Evolutionary conservation across 2,888 invertebrate genomes (phyloP), one percentile per base, ranked within the genome.

Genomic region (Tiliacea aurago): DNA sequence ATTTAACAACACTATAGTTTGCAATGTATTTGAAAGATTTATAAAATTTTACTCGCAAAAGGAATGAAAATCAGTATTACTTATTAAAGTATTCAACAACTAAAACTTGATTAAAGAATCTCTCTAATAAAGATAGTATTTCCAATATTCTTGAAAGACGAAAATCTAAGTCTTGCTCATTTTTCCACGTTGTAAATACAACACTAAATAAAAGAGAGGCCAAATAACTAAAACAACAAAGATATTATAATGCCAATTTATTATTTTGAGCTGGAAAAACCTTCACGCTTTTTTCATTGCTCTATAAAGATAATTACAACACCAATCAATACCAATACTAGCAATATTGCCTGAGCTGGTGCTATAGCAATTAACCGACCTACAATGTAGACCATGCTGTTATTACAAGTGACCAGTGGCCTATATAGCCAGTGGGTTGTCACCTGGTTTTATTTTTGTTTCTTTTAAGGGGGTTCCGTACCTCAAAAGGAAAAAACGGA

Each of bases 311-410:
- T 72, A 84, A 84, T 83, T 83, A 73, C 55, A 41, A 45, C 6
- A 13, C 70, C 78, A 76, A 83, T 83, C 77, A 84, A 77, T 83
- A 79, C 59, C 53, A 71, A 62, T 73, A 70, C 77, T 72, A 76
- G 73, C 59, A 58, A 64, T 73, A 72, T 76, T 72, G 74, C 28
- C 67, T 49, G 70, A 63, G 37, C 64, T 72, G 61, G 59, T 59
- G 58, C 55, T 67, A 20, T 4, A 41, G 23, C 67, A 75, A 78
- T 80, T 78, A 71, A 66, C 43, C 6, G 45, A 9, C 51, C 20
- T 43, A 28, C 51, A n/a, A 56, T 62, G 61, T 65, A 18, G 67
- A 51, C 37, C 55, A 62, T 3, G 28, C 23, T 61, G n/a, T 51
- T 65, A 43, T 43, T 33, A 43, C 11, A 61, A 76, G 18, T 20